Evolutionary conservation across 2,888 invertebrate species (phyloP).

Genomic region (Papilio demoleus): DNA sequence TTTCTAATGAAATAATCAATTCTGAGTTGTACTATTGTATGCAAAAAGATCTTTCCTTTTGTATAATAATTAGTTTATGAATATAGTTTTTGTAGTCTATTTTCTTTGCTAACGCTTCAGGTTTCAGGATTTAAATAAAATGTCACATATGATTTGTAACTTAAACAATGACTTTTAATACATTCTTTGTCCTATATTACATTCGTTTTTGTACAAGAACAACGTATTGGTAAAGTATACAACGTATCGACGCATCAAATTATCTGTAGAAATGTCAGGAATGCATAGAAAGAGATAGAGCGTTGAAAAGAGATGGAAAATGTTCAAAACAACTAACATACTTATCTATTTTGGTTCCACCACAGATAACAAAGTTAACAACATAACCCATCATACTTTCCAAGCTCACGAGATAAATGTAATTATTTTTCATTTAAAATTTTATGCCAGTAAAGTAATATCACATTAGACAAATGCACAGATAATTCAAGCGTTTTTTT

Average conservation of each 20-base stretch:
- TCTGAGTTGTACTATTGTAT: no score
- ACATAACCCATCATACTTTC: not conserved
- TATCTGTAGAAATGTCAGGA: constrained; percentile 40
- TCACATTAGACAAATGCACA: constrained; percentile 32
- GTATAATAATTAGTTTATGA: no score
- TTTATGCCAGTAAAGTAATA: not conserved
- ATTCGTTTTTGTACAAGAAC: constrained; percentile 79
- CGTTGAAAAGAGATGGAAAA: constrained; percentile 31
- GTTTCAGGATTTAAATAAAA: constrained; percentile 61
- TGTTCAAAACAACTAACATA: constrained; percentile 27
- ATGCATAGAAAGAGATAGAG: constrained; percentile 33
- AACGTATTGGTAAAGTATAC: constrained; percentile 71
- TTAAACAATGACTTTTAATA: constrained; percentile 83
- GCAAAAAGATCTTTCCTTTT: no score
- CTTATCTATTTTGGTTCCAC: constrained; percentile 26
- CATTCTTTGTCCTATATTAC: constrained; percentile 75
- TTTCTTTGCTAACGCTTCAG: constrained; percentile 2
- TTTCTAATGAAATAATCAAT: no score
- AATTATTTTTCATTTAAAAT: not conserved
- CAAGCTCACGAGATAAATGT: constrained; percentile 4
- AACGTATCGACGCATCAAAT: constrained; percentile 52
- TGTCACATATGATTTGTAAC: constrained; percentile 69
- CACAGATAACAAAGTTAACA: constrained; percentile 22
- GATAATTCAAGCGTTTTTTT: constrained; percentile 42
- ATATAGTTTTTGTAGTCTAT: not conserved